A percentile compares a stretch with the other conserved stretches of the same genome.
Evolutionary conservation across 2,797 vertebrate genomes (phyloP).

Genomic region (Antennarius maculatus): DNA sequence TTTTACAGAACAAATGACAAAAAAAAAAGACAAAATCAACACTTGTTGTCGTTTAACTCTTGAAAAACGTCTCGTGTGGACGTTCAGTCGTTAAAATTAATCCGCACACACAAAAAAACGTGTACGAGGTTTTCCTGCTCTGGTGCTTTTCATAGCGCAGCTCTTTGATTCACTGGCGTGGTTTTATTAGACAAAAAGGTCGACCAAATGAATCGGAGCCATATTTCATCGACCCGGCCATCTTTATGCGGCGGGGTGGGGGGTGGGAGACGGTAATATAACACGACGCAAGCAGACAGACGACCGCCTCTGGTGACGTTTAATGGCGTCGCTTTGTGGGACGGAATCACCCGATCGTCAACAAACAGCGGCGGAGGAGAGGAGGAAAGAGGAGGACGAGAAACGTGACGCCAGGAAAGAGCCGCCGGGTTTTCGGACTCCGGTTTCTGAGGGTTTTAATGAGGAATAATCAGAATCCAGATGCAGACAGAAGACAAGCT

Average conservation of each 20-base stretch:
- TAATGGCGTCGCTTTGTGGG: constrained; percentile 59
- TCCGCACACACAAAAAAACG: no score
- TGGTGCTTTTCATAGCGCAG: constrained; percentile 23
- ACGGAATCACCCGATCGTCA: constrained; percentile 63
- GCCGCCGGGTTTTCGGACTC: constrained; percentile 48
- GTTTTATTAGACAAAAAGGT: constrained; percentile 56
- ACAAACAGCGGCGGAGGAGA: constrained; percentile 47
- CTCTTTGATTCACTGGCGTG: constrained; percentile 33
- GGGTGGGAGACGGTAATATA: constrained; percentile 38
- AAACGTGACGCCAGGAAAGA: constrained; percentile 62
- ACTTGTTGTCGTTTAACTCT: no score
- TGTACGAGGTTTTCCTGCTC: not conserved
- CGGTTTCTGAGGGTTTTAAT: constrained; percentile 58
- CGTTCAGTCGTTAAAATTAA: no score
- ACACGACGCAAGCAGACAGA: constrained; percentile 43
- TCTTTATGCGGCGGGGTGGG: constrained; percentile 26
- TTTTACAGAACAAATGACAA: no score
- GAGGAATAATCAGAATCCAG: constrained; percentile 55
- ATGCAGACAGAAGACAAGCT: constrained; percentile 21
- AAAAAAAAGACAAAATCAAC: no score
- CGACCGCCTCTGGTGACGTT: constrained; percentile 37
- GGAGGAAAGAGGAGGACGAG: constrained; percentile 37
- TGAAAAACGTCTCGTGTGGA: no score
- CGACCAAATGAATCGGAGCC: constrained; percentile 49
- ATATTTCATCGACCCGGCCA: constrained; percentile 53